Evolutionary conservation across 2,888 invertebrate genomes (phyloP), one percentile per base, ranked within the genome.

Genomic region (Helicoverpa assulta): DNA sequence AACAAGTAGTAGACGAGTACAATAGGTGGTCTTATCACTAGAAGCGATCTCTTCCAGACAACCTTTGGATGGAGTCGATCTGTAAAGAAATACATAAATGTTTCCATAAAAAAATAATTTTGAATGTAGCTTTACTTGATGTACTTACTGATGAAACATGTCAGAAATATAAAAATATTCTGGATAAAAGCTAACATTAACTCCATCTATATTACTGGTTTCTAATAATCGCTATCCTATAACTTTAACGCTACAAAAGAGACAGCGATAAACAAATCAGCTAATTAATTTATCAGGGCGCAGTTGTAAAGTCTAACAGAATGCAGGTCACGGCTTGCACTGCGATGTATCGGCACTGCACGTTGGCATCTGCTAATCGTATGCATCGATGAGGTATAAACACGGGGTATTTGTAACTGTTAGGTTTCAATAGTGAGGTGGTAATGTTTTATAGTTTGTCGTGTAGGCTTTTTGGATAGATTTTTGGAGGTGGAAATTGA

Each of bases 331-430:
- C 21, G 70, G 76, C 21, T 53, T 66, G 10, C 67, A 64, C 50
- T 70, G 76, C 76, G 54, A 67, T 67, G 59, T 71, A 75, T 76
- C 61, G 62, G 68, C 78, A 74, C 76, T 37, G 66, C 12, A 37
- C 10, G 37, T 12, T 59, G 64, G 37, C 29, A 33, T 52, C 37
- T 56, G 29, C 62, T 74, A 74, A 77, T 77, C 54, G 76, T 74
- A 74, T 74, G 70, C 66, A 74, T 78, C 74, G 61, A 73, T 70
- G 69, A 73, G 55, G 52, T 58, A 56, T 66, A 62, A 76, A 75
- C 66, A 71, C 51, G 54, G 60, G 54, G 16, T 71, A 67, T 60
- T 67, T 66, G 50, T 73, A 66, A 78, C 43, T 51, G 59, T 37
- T 55, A 4, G 51, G 50, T 73, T 19, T 19, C 53, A 60, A 59